A percentile compares a stretch with the other conserved stretches of the same genome.
phyloP scores from a whole-genome alignment of 1,140 invertebrate genomes.

The Drosophila subpulchrella region DNA sequence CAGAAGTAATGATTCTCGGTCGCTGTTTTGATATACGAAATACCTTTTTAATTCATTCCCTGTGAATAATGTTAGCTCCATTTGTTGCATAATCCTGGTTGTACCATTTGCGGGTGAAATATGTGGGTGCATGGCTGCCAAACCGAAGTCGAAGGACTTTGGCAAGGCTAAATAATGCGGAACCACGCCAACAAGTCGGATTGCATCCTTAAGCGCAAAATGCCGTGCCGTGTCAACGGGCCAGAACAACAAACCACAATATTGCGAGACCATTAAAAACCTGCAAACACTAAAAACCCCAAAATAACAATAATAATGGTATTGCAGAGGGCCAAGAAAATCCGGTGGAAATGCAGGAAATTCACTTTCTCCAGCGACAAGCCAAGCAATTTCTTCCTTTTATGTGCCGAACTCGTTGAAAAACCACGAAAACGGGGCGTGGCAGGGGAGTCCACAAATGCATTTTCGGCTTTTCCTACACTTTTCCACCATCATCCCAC shows the following conservation, averaged over 20 bases:
- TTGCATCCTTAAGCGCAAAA: slow-evolving; percentile 63
- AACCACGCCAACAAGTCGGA: slow-evolving; percentile 18
- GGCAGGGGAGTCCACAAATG: slow-evolving; percentile 17
- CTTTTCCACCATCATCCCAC: slow-evolving; percentile 17
- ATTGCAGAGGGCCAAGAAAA: slow-evolving; percentile 8
- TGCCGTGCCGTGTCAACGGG: slow-evolving; percentile 58
- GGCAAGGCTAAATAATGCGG: slow-evolving; percentile 12
- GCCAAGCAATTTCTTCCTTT: slow-evolving; percentile 40
- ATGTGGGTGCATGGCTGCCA: slow-evolving; percentile 6
- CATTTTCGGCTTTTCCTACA: slow-evolving; percentile 31
- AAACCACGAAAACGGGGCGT: slow-evolving; percentile 15
- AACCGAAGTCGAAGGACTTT: slow-evolving; percentile 1
- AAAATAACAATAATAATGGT: slow-evolving; percentile 58
- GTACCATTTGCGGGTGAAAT: slow-evolving; percentile 6
- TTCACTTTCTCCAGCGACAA: slow-evolving; percentile 52
- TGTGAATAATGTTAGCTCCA: neutral
- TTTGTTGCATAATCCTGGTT: slow-evolving; percentile 12
- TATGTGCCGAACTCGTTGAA: slow-evolving; percentile 30
- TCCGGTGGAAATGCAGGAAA: slow-evolving; percentile 55
- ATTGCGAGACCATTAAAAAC: slow-evolving; percentile 65
- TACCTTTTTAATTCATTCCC: neutral
- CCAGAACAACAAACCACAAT: slow-evolving; percentile 36
- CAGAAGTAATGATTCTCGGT: too few relatives aligned
- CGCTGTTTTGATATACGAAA: neutral
- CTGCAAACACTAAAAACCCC: slow-evolving; percentile 32